Evolutionary conservation across 2,888 invertebrate species (phyloP), one percentile per base, ranked within the genome.

Genomic region (Brachypalpus laphriformis): DNA sequence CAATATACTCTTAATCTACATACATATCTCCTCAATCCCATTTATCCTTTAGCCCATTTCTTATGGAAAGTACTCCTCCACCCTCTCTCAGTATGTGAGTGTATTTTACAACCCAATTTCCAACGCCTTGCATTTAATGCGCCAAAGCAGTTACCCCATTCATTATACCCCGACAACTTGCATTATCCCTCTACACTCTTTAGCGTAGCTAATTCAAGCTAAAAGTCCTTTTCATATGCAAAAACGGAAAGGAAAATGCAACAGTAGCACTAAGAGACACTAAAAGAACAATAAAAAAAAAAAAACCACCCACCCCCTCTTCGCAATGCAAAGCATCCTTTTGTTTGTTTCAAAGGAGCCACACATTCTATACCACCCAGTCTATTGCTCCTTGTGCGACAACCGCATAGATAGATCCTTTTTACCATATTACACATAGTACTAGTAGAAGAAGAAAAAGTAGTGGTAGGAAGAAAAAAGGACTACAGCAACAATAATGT

Each of bases 91-190:
- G 1, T 47, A 1, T 25, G 54, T 74, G 74, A 57, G 54, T 77
- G 77, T 28, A 76, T 71, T 81, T 81, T 71, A 81, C 81, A 71
- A 81, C 75, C 85, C 75, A 85, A 81, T 85, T 85, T 85, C 75
- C 56, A 76, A 57, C 70, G 75, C 85, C 81, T 85, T 76, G 71
- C 57, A 74, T 85, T 80, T 80, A 85, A 80, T 85, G 74, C 56
- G 68, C 70, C 75, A 85, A 81, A 81, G 51, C 65, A 71, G 70
- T 76, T 75, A 71, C 75, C 82, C 80, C 80, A 85, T 85, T 85
- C 70, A 80, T 80, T 80, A 83, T 78, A 71, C 42, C 70, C 65
- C 75, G 68, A 78, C 77, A 77, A 65, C 65, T 75, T 51, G 65
- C 59, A 75, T 74, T 81, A 81, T 71, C 81, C 85, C 54, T 59